Evolutionary conservation across 2,797 vertebrate genomes (phyloP).

Genomic region (Oryzias dopingdopingensis): DNA sequence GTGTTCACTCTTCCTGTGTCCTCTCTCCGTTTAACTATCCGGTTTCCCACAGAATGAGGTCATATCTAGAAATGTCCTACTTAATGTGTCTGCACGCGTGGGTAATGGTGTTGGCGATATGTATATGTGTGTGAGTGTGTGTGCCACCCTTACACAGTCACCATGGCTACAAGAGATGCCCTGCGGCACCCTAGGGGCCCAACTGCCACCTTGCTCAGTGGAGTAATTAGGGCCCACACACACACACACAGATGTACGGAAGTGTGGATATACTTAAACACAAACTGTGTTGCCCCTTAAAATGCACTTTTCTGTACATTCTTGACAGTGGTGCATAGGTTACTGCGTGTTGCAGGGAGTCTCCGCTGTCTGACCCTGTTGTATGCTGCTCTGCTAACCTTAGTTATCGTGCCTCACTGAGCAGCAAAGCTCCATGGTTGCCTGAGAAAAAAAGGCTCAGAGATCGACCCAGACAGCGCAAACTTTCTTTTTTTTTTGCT

Average conservation of each 20-base stretch:
- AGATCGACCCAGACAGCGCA: conserved; percentile 40
- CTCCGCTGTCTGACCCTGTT: conserved; percentile 44
- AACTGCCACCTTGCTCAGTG: conserved; percentile 76
- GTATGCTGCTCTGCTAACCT: conserved; percentile 56
- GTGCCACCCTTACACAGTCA: conserved; percentile 66
- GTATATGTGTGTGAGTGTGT: conserved; percentile 13
- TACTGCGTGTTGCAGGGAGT: conserved; percentile 18
- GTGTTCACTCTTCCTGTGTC: conserved; percentile 24
- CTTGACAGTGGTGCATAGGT: background rate
- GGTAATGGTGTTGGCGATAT: conserved; percentile 11
- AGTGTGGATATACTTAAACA: conserved; percentile 18
- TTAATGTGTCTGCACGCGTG: conserved; percentile 49
- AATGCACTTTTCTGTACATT: conserved; percentile 1
- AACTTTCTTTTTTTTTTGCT: background rate
- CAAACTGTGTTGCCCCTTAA: conserved; percentile 12
- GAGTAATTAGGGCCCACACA: conserved; percentile 75
- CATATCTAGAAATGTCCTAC: conserved; percentile 69
- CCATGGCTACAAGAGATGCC: conserved; percentile 76
- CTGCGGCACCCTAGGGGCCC: conserved; percentile 73
- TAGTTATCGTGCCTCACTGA: conserved; percentile 59
- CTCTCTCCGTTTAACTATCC: conserved; percentile 40
- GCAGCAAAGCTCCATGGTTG: conserved; percentile 60
- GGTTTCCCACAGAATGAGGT: conserved; percentile 62
- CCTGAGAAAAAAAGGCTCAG: conserved; percentile 28
- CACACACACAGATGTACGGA: conserved; percentile 20